phyloP scores from a whole-genome alignment of 2,797 vertebrate genomes.

The Spinibarbus caldwelli region DNA sequence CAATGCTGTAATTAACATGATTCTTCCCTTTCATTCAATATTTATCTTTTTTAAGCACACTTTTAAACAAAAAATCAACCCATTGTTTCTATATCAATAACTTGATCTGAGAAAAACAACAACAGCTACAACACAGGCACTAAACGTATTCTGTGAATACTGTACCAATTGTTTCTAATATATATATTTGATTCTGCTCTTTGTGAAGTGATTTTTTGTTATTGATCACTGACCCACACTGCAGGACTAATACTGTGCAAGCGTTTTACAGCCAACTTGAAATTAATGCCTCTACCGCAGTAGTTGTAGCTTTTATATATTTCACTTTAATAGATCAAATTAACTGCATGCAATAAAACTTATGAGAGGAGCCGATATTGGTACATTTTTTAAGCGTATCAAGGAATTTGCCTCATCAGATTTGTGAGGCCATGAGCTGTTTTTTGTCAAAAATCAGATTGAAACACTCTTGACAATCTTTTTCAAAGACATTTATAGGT shows the following conservation, averaged over 20 bases:
- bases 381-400: conserved; percentile 38
- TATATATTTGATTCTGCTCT: conserved; percentile 32
- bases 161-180: conserved; percentile 63
- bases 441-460: conserved; percentile 54
- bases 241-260: conserved; percentile 84
- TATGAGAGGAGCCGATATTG: conserved; percentile 21
- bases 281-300: conserved; percentile 30
- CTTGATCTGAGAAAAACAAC: conserved; percentile 15
- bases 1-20: conserved; percentile 11
- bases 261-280: conserved; percentile 31
- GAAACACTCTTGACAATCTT: conserved; percentile 31
- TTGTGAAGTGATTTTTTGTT: conserved; percentile 27
- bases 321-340: conserved; percentile 55
- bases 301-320: conserved; percentile 51
- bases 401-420: conserved; percentile 53
- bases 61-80: background rate
- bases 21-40: conserved; percentile 27
- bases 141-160: conserved; percentile 80
- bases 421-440: conserved; percentile 40
- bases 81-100: conserved; percentile 12
- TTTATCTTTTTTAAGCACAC: conserved; percentile 15
- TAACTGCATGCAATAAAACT: conserved; percentile 60
- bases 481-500: conserved; percentile 15
- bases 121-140: conserved; percentile 8
- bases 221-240: conserved; percentile 56